Evolutionary conservation across 2,113 vertebrate species (phyloP), one percentile per base, ranked within the genome.

Genomic region (Macaca fascicularis): DNA sequence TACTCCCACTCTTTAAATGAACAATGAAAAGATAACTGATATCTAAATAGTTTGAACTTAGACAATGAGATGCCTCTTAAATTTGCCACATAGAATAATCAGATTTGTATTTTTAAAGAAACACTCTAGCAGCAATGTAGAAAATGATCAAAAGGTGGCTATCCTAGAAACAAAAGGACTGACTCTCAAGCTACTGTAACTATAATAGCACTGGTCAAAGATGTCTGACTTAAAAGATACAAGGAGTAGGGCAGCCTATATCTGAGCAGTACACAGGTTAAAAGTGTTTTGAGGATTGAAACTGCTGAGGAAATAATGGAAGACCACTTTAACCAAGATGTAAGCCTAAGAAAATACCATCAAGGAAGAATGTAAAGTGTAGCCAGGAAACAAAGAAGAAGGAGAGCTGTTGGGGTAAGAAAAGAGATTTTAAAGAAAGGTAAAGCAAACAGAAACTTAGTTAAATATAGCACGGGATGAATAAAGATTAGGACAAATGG

Each of bases 301-400:
- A 86, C 43, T 27, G 13, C 35, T 74, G 48, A 76, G 70, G 25
- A 27, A 27, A 45, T 76, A 25, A 91, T 35, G 25, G 8, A 67
- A n/a, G 19, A 76, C 67, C 38, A 86, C 57, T 76, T 82, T 52
- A 93, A 67, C 8, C 70, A 67, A 85, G 69, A 84, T 40, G 27
- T 25, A 72, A 92, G 14, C 25, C 23, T 95, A 92, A 43, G 43
- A 92, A 84, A 86, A 80, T 81, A 72, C 2, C 25, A 80, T 40
- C 43, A 35, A 88, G 30, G n/a, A 64, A 88, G n/a, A 82, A 82
- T 30, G 40, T 70, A 64, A 89, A 69, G 48, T 83, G 9, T 79
- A 93, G 43, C 35, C 40, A 93, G 35, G 8, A 93, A 90, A 70
- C 43, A 89, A 84, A 79, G 67, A 96, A 70, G 70, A 84, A 70